These are phyloP conservation scores for Sebastes kiyomatsui DNA, from an alignment of 2,797 vertebrate species.

Conservation along the genomic window DNA sequence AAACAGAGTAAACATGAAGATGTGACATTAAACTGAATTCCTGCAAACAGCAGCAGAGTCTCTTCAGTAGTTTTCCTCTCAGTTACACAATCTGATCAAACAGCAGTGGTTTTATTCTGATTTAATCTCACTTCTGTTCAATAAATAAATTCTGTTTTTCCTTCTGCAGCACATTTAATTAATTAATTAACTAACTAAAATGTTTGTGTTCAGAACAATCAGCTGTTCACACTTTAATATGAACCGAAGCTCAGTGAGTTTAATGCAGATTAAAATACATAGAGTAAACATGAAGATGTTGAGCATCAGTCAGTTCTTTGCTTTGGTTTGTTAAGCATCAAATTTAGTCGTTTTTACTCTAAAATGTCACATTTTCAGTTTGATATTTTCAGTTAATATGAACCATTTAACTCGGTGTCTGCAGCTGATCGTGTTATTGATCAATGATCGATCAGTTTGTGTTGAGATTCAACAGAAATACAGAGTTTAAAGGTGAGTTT, in stretches of 20 bases:
- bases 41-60: not conserved
- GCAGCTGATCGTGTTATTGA: not conserved
- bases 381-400: no score
- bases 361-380: not conserved
- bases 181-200: no score
- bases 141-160: not conserved
- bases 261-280: no score
- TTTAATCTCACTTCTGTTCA: not conserved
- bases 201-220: not conserved
- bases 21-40: not conserved
- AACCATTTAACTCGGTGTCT: no score
- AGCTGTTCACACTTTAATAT: not conserved
- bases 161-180: not conserved
- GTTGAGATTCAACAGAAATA: not conserved
- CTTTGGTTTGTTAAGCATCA: not conserved
- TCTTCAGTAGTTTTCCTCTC: not conserved
- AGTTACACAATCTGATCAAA: not conserved
- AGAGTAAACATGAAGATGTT: no score
- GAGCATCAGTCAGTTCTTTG: not conserved
- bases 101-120: not conserved
- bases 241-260: no score
- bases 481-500: constrained; percentile 2
- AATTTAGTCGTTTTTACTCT: not conserved
- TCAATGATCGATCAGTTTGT: not conserved
- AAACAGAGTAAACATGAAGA: not conserved